A percentile compares a stretch with the other conserved stretches of the same genome.
These are phyloP conservation scores for Calephelis perditalis DNA, from an alignment of 2,888 invertebrate species.

Conservation along the genomic window DNA sequence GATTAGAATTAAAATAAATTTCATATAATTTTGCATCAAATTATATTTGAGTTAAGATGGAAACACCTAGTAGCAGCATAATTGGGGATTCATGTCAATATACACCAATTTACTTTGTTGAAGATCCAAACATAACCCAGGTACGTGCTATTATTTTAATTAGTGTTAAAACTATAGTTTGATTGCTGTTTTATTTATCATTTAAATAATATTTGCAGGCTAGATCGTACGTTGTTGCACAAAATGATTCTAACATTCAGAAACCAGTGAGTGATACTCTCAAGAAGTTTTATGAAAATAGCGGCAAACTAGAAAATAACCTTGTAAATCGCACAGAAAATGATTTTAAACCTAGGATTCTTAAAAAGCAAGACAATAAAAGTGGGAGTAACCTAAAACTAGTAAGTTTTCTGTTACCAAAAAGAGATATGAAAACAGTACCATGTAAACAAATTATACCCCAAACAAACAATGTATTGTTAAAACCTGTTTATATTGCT, in stretches of 20 bases:
- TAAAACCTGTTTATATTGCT: constrained; percentile 47
- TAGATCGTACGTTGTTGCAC: constrained; percentile 53
- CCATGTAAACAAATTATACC: constrained; percentile 32
- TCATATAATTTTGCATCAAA: constrained; percentile 29
- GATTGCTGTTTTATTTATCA: constrained; percentile 13
- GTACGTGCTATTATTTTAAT: constrained; percentile 35
- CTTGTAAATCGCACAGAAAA: constrained; percentile 40
- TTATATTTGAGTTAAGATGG: constrained; percentile 43
- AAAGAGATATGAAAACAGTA: constrained; percentile 41
- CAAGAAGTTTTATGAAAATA: constrained; percentile 70
- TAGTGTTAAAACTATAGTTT: background rate
- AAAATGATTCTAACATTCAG: constrained; percentile 42
- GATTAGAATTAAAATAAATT: constrained; percentile 21
- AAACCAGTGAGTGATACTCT: constrained; percentile 63
- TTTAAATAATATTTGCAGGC: constrained; percentile 43
- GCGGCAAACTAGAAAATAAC: constrained; percentile 63
- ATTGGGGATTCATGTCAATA: constrained; percentile 64
- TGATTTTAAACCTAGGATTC: constrained; percentile 42
- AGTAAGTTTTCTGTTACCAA: constrained; percentile 61
- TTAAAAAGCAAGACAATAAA: constrained; percentile 49
- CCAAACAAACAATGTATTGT: constrained; percentile 35
- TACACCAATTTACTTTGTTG: constrained; percentile 66
- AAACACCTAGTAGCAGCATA: constrained; percentile 55
- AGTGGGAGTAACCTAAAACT: constrained; percentile 61
- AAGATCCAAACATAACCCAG: constrained; percentile 62